Conservation (phyloP, 2,113 vertebrate genomes). For the Ploceus nigricollis region DNA sequence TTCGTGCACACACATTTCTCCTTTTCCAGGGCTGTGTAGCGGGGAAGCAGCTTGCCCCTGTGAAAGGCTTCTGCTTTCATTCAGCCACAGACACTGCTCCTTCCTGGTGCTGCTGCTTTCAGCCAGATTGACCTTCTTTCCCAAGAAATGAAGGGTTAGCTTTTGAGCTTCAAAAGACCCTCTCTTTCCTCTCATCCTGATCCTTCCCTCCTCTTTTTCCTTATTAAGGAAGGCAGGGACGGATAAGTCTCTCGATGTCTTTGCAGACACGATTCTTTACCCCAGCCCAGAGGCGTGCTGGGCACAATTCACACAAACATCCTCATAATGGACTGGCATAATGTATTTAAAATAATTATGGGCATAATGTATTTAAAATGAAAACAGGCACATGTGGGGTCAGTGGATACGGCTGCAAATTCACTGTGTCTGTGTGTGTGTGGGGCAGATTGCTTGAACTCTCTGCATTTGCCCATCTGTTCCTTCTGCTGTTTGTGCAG, state of each 20-base stretch:
- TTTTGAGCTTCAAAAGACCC: neutral
- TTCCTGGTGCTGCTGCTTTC: neutral
- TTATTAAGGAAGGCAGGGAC: neutral
- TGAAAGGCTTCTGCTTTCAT: neutral
- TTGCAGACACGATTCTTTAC: neutral
- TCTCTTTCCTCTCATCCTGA: neutral
- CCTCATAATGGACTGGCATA: neutral
- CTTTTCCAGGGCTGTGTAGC: neutral
- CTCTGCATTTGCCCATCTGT: neutral
- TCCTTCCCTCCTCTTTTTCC: neutral
- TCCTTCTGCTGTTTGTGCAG: neutral
- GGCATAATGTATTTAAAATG: neutral
- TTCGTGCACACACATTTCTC: neutral
- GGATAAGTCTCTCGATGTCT: neutral
- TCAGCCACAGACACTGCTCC: neutral
- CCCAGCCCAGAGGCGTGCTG: neutral
- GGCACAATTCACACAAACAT: neutral
- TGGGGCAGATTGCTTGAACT: neutral
- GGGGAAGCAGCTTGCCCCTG: accelerated
- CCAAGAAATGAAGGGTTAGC: neutral
- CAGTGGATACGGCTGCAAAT: neutral
- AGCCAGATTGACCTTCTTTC: neutral
- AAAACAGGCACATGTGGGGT: neutral
- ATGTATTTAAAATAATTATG: neutral
- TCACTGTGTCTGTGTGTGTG: neutral